Percentiles rank a stretch among this genome's conserved stretches.
Evolutionary conservation across 2,797 vertebrate genomes (phyloP).

Genomic region (Anisognathus igniventris): DNA sequence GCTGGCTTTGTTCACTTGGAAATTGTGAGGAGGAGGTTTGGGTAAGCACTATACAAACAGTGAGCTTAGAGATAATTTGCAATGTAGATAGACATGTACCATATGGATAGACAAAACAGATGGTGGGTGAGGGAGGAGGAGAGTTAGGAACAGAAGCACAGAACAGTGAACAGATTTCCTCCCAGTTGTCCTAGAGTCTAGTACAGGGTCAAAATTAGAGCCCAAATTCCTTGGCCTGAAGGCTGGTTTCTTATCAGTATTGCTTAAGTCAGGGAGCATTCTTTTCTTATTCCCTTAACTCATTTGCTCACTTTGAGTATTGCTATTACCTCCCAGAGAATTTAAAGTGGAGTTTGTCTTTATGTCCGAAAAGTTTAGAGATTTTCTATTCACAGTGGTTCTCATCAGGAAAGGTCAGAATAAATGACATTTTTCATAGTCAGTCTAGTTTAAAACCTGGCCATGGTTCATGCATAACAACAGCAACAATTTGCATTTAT

Average conservation of each 20-base stretch:
- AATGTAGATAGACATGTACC: slow-evolving; percentile 22
- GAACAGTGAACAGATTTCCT: slow-evolving; percentile 19
- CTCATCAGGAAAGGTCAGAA: slow-evolving; percentile 56
- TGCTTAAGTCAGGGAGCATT: neutral
- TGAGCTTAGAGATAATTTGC: slow-evolving; percentile 13
- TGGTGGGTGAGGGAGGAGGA: neutral
- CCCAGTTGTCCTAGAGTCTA: neutral
- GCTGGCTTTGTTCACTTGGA: neutral
- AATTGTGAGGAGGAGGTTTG: neutral
- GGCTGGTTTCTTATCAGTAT: neutral
- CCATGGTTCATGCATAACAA: slow-evolving; percentile 57
- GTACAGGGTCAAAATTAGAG: neutral
- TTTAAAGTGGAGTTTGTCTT: slow-evolving; percentile 46
- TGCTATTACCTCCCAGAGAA: neutral
- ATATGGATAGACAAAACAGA: slow-evolving; percentile 40
- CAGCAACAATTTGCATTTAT: slow-evolving; percentile 69
- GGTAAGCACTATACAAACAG: neutral
- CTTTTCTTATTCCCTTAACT: neutral
- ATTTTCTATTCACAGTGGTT: slow-evolving; percentile 26
- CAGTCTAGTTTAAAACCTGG: slow-evolving; percentile 41
- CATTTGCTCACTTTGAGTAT: neutral
- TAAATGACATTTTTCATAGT: slow-evolving; percentile 55
- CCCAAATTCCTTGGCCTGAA: neutral
- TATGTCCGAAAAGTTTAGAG: slow-evolving; percentile 23
- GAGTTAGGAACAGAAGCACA: slow-evolving; percentile 10